Evolutionary conservation across 2,797 vertebrate genomes (phyloP), one percentile per base, ranked within the genome.

Genomic region (Periophthalmus magnuspinnatus): DNA sequence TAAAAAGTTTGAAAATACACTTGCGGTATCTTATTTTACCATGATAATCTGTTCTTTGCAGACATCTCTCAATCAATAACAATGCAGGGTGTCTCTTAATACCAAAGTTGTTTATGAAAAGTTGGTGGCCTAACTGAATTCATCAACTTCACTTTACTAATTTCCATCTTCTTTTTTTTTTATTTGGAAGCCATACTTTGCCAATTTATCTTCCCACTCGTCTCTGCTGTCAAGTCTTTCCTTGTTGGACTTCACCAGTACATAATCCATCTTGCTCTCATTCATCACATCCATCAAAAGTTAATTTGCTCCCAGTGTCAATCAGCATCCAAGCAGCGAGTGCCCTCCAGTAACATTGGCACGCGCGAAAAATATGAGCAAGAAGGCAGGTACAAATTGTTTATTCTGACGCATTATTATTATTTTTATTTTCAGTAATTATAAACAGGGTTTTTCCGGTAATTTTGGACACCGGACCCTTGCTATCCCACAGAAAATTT

Each of bases 1-100:
- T 79, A 54, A 82, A 84, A 89, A 86, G 82, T 82, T 77, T 70
- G 68, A 77, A 80, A 78, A 71, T 65, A 34, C 57, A 67, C 60
- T 41, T 65, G 73, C 67, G 50, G 80, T 79, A 83, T 86, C 71
- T 64, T 71, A 50, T 61, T 52, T 76, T 69, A 74, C 82, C 74
- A 67, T 73, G 76, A 84, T 80, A 62, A 67, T 76, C 78, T 80
- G 71, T 80, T 73, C 62, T 72, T 81, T 74, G 74, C 80, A 70
- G 72, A 47, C 4, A 36, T 75, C 69, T 74, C 71, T 6, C 69
- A 34, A 72, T 85, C 83, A 32, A 80, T 85, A 69, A 28, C 54
- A 28, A 50, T 17, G 52, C 59, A 68, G 54, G 52, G 14, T 66
- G 22, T 74, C 70, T 61, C 73, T 60, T 16, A 61, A 66, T 80